Conservation (phyloP, 2,888 invertebrate species). For the Hermodice carunculata region DNA sequence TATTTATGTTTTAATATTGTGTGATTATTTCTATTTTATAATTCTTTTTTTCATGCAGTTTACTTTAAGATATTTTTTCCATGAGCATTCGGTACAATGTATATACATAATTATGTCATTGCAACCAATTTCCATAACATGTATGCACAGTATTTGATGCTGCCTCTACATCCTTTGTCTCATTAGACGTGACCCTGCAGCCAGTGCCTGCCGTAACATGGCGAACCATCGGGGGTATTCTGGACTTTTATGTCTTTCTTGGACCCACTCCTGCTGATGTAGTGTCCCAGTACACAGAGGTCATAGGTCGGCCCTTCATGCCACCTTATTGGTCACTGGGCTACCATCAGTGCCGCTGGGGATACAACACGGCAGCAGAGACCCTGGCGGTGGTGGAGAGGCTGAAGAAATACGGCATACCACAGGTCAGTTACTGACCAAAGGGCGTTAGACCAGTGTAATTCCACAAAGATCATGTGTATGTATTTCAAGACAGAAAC, state of each 20-base stretch:
- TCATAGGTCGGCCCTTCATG: slow-evolving; percentile 77
- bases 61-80: no score
- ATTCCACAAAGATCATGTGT: no score
- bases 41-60: no score
- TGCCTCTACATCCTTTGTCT: no score
- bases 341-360: slow-evolving; percentile 63
- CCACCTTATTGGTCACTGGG: slow-evolving; percentile 66
- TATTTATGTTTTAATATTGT: no score
- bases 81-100: no score
- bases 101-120: no score
- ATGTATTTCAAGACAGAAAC: no score
- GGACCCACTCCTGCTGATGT: slow-evolving; percentile 79
- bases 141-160: no score
- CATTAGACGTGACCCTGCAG: slow-evolving; percentile 81
- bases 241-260: slow-evolving; percentile 83
- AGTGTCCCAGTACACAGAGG: slow-evolving; percentile 63
- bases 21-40: no score
- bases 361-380: slow-evolving; percentile 48
- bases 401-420: slow-evolving; percentile 64
- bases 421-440: slow-evolving; percentile 67
- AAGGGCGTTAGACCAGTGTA: no score
- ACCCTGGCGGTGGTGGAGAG: slow-evolving; percentile 55
- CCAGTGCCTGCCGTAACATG: slow-evolving; percentile 87
- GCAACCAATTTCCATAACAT: no score
- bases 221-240: slow-evolving; percentile 83